Base-by-base conservation (phyloP, 92 coral and sea anemone species). In the Epizoanthus rinbou region DNA sequence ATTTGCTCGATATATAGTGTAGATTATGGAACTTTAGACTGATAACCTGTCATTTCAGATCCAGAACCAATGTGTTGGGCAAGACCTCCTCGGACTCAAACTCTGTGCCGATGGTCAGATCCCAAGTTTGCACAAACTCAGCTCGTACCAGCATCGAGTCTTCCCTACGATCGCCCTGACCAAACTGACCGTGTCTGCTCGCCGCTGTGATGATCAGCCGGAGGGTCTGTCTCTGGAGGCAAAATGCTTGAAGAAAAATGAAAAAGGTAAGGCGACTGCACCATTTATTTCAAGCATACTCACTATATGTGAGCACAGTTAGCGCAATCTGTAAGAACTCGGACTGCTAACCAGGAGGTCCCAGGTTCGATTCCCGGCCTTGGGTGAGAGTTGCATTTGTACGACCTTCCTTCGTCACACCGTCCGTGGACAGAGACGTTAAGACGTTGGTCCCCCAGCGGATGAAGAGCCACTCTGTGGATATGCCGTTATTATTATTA, bases 31-130 rank as follows among this genome's bases (percentile, higher is more conserved):
- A 50, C 54, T 9, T 1, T 50, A 50, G 15, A 50, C 54, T 50
- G 2, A 50, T 50, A 50, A 50, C 6, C 13, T 21, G 22, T 47
- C 3, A 16, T 22, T 50, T 75, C 43, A 75, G 80, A 50, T 57
- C 39, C 17, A 75, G 66, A 75, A 13, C 25, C 66, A 75, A 22
- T 75, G 80, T 8, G 37, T 6, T 3, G 80, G 80, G 6, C 45
- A 56, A 18, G 54, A 75, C 35, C 0, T 75, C 45, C 9, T 56
- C 4, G 80, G 80, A 18, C 4, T 56, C 18, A 6, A 75, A 25
- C 23, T 75, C 68, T 75, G 80, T 8, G 50, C 67, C 4, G 16
- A 54, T 10, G 80, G 80, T n/a, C 67, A 75, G 59, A 17, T 33
- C 53, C 80, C 80, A 33, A 3, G 39, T 24, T n/a, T 31, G 80